phyloP scores from a whole-genome alignment of 1,140 invertebrate genomes.

The Philaenus spumarius region DNA sequence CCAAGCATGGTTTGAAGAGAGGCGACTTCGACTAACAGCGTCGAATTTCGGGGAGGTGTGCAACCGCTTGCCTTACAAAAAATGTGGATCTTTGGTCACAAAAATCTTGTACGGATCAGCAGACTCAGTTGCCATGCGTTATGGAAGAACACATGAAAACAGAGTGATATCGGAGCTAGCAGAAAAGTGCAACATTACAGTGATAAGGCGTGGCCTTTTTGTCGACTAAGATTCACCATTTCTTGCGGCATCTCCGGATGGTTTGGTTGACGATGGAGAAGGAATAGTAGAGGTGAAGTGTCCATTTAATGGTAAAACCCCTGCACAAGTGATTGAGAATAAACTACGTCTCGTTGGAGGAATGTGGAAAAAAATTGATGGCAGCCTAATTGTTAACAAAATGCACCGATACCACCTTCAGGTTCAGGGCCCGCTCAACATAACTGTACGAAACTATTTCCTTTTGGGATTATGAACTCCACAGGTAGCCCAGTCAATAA shows the following conservation, averaged over 20 bases:
- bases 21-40: conserved; percentile 34
- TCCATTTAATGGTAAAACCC: conserved; percentile 8
- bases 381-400: conserved; percentile 29
- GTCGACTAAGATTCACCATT: conserved; percentile 33
- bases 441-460: conserved; percentile 36
- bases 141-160: conserved; percentile 8
- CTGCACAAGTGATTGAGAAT: conserved; percentile 23
- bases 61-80: conserved; percentile 28
- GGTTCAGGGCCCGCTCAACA: too few relatives aligned
- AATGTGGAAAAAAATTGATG: conserved; percentile 19
- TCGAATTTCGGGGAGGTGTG: conserved; percentile 37
- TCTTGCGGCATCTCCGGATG: too few relatives aligned
- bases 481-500: too few relatives aligned
- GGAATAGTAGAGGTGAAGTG: conserved; percentile 30
- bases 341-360: conserved; percentile 11
- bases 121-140: background rate
- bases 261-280: conserved; percentile 40
- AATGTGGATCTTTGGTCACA: conserved; percentile 25
- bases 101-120: background rate
- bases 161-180: background rate
- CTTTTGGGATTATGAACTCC: conserved; percentile 25
- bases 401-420: too few relatives aligned
- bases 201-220: conserved; percentile 37
- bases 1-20: conserved; percentile 28
- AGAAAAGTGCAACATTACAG: background rate